A percentile compares a stretch with the other conserved stretches of the same genome.
These are phyloP conservation scores for Amphimedon queenslandica DNA, from an alignment of 37 sponge, comb jelly and placozoan species.

Conservation along the genomic window DNA sequence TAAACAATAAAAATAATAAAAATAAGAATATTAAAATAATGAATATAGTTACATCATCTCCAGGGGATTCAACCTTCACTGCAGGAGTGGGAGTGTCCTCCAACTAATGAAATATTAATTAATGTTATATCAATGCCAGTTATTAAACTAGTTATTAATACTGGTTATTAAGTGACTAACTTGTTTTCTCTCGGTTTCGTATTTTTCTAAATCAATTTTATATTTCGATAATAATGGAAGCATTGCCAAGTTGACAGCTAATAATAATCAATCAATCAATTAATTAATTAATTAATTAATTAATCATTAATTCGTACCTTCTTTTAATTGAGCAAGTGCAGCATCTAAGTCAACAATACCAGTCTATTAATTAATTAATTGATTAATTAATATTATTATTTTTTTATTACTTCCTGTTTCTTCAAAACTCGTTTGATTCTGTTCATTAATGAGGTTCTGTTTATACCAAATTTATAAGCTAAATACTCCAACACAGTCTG, in stretches of 20 bases:
- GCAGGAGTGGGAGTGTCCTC: too few species aligned
- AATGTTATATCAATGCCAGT: too few species aligned
- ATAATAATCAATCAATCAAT: neutral
- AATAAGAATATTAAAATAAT: too few species aligned
- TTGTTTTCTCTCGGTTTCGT: too few species aligned
- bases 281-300: neutral
- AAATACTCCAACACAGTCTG: slow-evolving; percentile 64
- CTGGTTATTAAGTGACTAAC: too few species aligned
- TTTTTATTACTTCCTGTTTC: slow-evolving; percentile 60
- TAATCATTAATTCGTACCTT: slow-evolving; percentile 9
- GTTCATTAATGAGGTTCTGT: slow-evolving; percentile 34
- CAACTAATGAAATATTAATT: too few species aligned
- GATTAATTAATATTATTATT: neutral
- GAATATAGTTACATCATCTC: too few species aligned
- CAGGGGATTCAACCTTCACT: too few species aligned
- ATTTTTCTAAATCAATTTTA: slow-evolving; percentile 39
- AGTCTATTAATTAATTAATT: neutral
- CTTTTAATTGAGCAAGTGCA: slow-evolving; percentile 14
- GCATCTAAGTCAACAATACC: slow-evolving; percentile 5
- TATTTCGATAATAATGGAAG: slow-evolving; percentile 31
- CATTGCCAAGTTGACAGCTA: slow-evolving; percentile 63
- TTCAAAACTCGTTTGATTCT: slow-evolving; percentile 36
- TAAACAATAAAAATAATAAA: too few species aligned
- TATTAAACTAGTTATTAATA: too few species aligned
- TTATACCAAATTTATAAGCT: slow-evolving; percentile 45